Evolutionary conservation across 2,797 vertebrate species (phyloP).

Genomic region (Anguilla megastoma): DNA sequence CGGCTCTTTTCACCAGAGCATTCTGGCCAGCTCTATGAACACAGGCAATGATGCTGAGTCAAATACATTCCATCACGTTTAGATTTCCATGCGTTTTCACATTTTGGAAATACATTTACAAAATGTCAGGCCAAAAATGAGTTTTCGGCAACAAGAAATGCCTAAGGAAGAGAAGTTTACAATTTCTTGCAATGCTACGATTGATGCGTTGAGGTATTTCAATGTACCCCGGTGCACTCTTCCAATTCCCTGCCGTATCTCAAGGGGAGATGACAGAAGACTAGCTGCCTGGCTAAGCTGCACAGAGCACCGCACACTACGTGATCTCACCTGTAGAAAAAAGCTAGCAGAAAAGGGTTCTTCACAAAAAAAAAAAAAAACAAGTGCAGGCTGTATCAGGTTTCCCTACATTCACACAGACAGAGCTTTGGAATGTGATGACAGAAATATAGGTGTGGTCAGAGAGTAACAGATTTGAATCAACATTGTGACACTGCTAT

Average conservation of each 20-base stretch:
- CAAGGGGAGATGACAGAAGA: not conserved
- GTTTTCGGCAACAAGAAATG: not conserved
- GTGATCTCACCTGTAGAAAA: not conserved
- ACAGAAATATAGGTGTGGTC: not conserved
- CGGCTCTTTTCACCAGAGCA: not conserved
- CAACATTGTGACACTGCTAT: not conserved
- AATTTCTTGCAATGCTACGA: not conserved
- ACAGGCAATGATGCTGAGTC: not conserved
- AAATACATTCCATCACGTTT: not conserved
- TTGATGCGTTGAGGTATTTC: not conserved
- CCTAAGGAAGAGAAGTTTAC: not conserved
- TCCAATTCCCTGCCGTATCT: not conserved
- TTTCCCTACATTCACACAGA: not conserved
- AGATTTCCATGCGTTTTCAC: not conserved
- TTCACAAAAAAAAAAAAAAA: not conserved
- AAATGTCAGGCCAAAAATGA: not conserved
- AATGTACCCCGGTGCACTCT: not conserved
- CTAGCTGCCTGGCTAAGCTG: not conserved
- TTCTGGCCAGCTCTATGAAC: not conserved
- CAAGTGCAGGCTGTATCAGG: not conserved
- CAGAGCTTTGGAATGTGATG: not conserved
- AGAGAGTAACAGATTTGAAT: not conserved
- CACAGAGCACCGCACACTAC: not conserved
- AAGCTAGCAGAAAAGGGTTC: no score
- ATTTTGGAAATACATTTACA: conserved; percentile 1